Percentiles rank a stretch among this genome's conserved stretches.
These are phyloP conservation scores for Leucoraja erinaceus DNA, from an alignment of 2,113 vertebrate species.

Conservation along the genomic window DNA sequence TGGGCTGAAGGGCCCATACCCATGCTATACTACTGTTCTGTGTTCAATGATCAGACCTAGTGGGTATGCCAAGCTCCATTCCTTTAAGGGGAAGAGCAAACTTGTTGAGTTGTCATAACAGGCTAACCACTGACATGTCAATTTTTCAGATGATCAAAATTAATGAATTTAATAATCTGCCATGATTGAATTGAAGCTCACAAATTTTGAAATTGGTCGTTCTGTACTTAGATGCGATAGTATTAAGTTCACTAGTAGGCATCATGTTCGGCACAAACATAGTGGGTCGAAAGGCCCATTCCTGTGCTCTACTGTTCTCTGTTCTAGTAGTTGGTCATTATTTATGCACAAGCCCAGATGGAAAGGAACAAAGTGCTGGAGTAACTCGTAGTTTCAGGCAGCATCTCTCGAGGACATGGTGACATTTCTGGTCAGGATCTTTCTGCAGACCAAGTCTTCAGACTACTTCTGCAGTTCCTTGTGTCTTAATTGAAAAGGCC, in stretches of 20 bases:
- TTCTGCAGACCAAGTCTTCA: no score
- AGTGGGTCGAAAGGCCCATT: no score
- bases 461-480: no score
- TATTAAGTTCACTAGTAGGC: neutral
- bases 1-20: no score
- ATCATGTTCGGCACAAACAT: no score
- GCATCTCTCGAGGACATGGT: no score
- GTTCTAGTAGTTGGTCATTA: neutral
- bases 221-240: neutral
- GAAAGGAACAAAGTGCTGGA: no score
- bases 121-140: neutral
- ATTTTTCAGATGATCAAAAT: neutral
- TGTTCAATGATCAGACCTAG: neutral
- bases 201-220: neutral
- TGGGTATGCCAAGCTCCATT: neutral
- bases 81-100: neutral
- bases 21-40: no score
- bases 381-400: no score
- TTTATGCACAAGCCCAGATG: neutral
- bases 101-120: neutral
- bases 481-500: no score
- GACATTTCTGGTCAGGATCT: no score
- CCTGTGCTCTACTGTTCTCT: no score
- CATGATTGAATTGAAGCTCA: neutral
- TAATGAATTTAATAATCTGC: neutral